A percentile compares a stretch with the other conserved stretches of the same genome.
Conservation (phyloP, 2,888 invertebrate species). For the Dasysyrphus albostriatus region DNA sequence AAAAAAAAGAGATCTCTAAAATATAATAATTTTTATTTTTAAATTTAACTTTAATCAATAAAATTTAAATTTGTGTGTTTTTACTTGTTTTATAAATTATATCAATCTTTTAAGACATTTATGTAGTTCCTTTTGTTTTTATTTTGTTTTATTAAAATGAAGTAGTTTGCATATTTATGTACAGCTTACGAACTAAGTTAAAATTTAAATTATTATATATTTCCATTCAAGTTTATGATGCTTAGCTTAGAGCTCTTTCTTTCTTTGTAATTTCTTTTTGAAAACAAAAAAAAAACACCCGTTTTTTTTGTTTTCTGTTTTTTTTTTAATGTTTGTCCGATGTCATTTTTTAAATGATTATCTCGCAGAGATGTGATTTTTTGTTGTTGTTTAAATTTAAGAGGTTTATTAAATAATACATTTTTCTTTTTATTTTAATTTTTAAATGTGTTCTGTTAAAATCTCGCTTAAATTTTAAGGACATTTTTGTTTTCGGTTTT, state of each 20-base stretch:
- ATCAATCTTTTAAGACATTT: conserved; percentile 70
- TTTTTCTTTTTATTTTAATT: conserved; percentile 40
- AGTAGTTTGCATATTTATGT: conserved; percentile 73
- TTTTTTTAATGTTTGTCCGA: conserved; percentile 31
- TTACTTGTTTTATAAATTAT: conserved; percentile 63
- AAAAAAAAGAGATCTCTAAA: conserved; percentile 71
- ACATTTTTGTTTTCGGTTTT: conserved; percentile 61
- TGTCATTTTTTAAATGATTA: conserved; percentile 71
- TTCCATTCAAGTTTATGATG: conserved; percentile 53
- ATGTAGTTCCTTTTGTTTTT: conserved; percentile 51
- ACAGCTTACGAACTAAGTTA: conserved; percentile 68
- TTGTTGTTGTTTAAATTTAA: conserved; percentile 37
- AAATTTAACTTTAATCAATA: conserved; percentile 55
- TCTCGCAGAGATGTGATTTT: conserved; percentile 72
- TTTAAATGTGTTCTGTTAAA: conserved; percentile 55
- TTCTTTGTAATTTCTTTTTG: conserved; percentile 51
- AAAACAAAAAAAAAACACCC: conserved; percentile 58
- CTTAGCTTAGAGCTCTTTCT: conserved; percentile 71
- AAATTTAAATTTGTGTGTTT: conserved; percentile 71
- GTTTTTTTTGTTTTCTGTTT: conserved; percentile 33
- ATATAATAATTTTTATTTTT: conserved; percentile 62
- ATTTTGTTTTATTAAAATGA: conserved; percentile 48
- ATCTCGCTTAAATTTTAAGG: conserved; percentile 72
- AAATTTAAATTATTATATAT: conserved; percentile 46
- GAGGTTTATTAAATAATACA: conserved; percentile 65